A percentile compares a stretch with the other conserved stretches of the same genome.
Conservation (phyloP, 35 echinoderm and acorn worm genomes). For the Acanthaster planci region DNA sequence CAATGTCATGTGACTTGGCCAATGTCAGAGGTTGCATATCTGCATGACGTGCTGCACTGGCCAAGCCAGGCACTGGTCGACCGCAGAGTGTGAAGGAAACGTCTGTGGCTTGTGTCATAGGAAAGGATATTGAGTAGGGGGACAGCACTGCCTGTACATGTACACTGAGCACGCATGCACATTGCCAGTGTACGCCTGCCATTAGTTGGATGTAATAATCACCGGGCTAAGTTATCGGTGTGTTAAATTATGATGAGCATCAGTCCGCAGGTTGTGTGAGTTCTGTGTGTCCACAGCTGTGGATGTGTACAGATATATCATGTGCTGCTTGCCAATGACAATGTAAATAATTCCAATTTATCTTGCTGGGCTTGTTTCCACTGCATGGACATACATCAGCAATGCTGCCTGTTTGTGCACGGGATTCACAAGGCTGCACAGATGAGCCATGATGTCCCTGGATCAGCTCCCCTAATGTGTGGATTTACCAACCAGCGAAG, state of each 20-base stretch:
- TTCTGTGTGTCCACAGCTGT: slow-evolving; percentile 7
- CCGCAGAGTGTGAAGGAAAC: slow-evolving; percentile 13
- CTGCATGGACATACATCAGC: background rate
- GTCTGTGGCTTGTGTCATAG: background rate
- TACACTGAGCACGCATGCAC: background rate
- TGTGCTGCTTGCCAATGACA: background rate
- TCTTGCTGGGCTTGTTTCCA: background rate
- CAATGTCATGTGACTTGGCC: slow-evolving; percentile 18
- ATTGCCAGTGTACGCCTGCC: slow-evolving; percentile 3
- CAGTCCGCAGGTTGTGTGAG: background rate
- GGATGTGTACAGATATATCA: background rate
- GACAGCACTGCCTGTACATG: background rate
- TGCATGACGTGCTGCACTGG: slow-evolving; percentile 19
- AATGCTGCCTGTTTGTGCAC: background rate
- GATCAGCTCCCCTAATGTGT: slow-evolving; percentile 7
- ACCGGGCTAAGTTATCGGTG: slow-evolving; percentile 15
- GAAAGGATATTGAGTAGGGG: slow-evolving; percentile 16
- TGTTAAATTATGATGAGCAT: slow-evolving; percentile 29
- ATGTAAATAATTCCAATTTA: background rate
- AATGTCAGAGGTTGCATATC: slow-evolving; percentile 22
- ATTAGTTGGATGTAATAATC: slow-evolving; percentile 32
- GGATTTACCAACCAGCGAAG: slow-evolving; percentile 8
- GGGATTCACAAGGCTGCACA: background rate
- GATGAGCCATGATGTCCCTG: background rate
- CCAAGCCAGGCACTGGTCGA: slow-evolving; percentile 17